phyloP scores from a whole-genome alignment of 2,113 vertebrate species.

The Corynorhinus townsendii region DNA sequence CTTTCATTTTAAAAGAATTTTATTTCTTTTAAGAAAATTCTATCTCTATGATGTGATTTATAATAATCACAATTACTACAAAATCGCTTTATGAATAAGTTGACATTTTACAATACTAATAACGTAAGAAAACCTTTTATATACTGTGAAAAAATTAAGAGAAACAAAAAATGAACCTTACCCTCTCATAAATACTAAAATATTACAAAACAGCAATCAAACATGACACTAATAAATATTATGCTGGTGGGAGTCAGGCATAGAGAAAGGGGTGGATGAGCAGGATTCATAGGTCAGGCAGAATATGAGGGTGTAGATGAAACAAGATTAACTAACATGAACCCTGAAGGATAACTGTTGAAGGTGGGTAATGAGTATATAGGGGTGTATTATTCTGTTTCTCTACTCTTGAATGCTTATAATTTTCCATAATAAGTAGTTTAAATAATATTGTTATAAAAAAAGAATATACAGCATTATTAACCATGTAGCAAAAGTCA shows the following conservation, averaged over 20 bases:
- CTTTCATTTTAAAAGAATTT: slow-evolving; percentile 16
- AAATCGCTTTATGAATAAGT: not conserved
- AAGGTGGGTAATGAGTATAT: not conserved
- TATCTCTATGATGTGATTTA: not conserved
- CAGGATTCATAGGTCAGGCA: not conserved
- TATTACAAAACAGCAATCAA: slow-evolving; percentile 29
- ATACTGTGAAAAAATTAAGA: not conserved
- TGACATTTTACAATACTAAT: not conserved
- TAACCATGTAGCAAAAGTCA: slow-evolving; percentile 14
- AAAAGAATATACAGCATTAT: not conserved
- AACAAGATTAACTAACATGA: not conserved
- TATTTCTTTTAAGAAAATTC: slow-evolving; percentile 7
- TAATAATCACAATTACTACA: not conserved
- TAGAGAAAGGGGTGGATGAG: not conserved
- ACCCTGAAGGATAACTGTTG: not conserved
- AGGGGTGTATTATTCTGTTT: not conserved
- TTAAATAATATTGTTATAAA: not conserved
- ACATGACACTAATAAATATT: not conserved
- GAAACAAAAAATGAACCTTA: not conserved
- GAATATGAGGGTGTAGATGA: not conserved
- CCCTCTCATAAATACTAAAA: not conserved
- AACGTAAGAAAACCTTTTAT: not conserved
- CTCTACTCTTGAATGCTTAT: not conserved
- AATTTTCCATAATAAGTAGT: not conserved
- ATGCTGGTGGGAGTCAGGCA: not conserved